Evolutionary conservation across 2,113 vertebrate genomes (phyloP).

Genomic region (Noctilio leporinus): DNA sequence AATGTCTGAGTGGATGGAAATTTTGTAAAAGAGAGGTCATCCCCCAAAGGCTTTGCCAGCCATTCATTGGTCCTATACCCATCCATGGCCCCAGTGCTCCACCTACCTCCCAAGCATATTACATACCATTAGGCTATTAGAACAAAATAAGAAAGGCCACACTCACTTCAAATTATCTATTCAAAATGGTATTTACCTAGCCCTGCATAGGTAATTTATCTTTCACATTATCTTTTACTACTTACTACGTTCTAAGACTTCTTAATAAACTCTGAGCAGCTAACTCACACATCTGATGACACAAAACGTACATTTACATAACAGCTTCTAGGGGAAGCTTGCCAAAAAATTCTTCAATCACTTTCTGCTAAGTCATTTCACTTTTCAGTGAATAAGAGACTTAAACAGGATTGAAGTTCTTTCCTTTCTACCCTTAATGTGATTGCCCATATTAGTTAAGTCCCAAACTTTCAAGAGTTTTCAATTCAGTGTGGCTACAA

Average conservation of each 20-base stretch:
- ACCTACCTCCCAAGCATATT: not conserved
- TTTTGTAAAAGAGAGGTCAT: not conserved
- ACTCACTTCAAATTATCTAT: not conserved
- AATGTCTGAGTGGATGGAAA: not conserved
- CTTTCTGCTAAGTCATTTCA: not conserved
- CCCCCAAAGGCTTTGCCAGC: not conserved
- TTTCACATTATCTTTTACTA: slow-evolving; percentile 19
- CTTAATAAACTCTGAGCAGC: not conserved
- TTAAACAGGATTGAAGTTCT: not conserved
- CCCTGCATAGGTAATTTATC: not conserved
- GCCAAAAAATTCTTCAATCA: not conserved
- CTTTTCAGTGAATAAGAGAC: not conserved
- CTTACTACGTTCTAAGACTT: not conserved
- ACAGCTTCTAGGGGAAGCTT: not conserved
- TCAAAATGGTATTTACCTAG: not conserved
- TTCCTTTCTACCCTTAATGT: not conserved
- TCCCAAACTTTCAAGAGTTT: not conserved
- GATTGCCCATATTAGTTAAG: not conserved
- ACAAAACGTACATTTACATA: not conserved
- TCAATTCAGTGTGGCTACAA: not conserved
- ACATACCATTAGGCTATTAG: not conserved
- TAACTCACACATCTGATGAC: not conserved
- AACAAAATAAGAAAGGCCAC: not conserved
- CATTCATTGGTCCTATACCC: not conserved
- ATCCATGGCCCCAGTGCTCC: too few species aligned